Evolutionary conservation across 2,113 vertebrate species (phyloP), one percentile per base, ranked within the genome.

Genomic region (Sciurus niger): DNA sequence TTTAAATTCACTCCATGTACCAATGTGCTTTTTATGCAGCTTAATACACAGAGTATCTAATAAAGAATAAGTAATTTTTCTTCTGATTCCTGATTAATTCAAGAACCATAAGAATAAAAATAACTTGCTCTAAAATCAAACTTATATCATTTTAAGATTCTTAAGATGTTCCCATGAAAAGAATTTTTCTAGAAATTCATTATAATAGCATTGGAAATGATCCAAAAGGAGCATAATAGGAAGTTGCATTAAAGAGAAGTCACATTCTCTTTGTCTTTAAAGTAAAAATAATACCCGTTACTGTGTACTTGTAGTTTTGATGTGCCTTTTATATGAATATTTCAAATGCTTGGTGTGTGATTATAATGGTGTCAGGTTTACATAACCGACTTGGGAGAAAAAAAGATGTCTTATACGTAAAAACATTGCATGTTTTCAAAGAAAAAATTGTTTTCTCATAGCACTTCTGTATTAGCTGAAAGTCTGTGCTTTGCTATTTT

Each of bases 201-300:
- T 89, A 40, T 46, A 43, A 60, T 82, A 46, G 28, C 63, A 40
- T 24, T 78, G 84, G 43, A 34, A 88, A 78, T 72, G 9, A 90
- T 60, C 14, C 67, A 46, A 72, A 40, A 88, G 37, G 32, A 65
- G 58, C 79, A 80, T 65, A 96, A 87, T 32, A 84, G n/a, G 30
- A 95, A 90, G 28, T 43, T 22, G 14, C 51, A 80, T 93, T 94
- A 93, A 92, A 96, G 34, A 73, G 22, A 85, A 86, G n/a, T 65
- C 94, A 40, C 7, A 82, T 60, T 73, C 2, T 92, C 72, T 58
- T 46, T 17, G 1, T 84, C 20, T 90, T 74, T 51, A 92, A 90
- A 92, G n/a, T 84, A 79, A 90, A 77, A 95, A 84, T 82, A 67
- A 58, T 72, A 46, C 13, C 73, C 48, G 63, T 90, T 74, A 58